Percentiles rank a stretch among this genome's conserved stretches.
Evolutionary conservation across 2,113 vertebrate genomes (phyloP).

Genomic region (Toxotes chatareus): DNA sequence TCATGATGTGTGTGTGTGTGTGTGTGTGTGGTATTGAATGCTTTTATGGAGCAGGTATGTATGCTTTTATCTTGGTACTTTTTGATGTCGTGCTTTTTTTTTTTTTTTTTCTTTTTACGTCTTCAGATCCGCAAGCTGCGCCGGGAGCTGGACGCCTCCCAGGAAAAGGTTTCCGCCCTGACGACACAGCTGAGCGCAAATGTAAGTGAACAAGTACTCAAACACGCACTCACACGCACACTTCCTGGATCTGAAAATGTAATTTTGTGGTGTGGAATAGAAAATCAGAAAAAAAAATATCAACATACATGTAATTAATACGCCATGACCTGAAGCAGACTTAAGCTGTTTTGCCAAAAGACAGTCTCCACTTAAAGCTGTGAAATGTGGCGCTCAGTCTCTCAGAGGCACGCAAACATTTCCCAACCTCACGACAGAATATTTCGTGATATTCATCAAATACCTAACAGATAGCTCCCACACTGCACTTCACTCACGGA

Average conservation of each 20-base stretch:
- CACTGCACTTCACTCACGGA: constrained; percentile 1
- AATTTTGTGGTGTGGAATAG: neutral
- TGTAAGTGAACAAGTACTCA: constrained; percentile 81
- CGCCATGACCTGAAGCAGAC: neutral
- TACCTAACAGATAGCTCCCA: neutral
- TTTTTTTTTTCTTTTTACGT: constrained; percentile 28
- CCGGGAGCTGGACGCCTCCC: constrained; percentile 95
- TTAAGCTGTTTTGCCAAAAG: neutral
- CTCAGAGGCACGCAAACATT: constrained; percentile 3
- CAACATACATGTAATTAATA: neutral
- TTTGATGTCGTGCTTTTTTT: constrained; percentile 11
- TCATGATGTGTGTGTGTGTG: constrained; percentile 18
- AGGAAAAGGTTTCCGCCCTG: constrained; percentile 97
- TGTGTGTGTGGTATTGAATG: neutral
- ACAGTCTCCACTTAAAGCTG: neutral
- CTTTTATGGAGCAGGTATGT: neutral
- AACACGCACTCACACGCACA: neutral
- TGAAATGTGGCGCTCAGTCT: neutral
- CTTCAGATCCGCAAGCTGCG: constrained; percentile 94
- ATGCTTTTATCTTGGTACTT: constrained; percentile 24
- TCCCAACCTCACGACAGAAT: neutral
- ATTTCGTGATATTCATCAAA: constrained; percentile 11
- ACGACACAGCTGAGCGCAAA: constrained; percentile 98
- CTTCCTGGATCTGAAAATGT: neutral
- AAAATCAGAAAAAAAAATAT: neutral